Evolutionary conservation across 2,888 invertebrate species (phyloP).

Genomic region (Sacculina carcini): DNA sequence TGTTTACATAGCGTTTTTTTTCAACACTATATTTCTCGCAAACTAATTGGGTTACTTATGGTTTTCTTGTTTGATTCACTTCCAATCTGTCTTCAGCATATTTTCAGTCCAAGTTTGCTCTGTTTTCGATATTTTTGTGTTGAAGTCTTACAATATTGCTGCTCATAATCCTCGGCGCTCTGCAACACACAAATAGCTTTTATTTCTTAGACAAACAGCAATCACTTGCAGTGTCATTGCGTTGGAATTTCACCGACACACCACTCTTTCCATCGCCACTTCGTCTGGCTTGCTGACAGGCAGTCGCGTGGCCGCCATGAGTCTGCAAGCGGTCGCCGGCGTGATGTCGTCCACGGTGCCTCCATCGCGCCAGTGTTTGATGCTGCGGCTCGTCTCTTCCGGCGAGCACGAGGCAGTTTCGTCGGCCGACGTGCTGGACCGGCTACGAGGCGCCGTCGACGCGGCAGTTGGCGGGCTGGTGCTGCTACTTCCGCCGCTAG

Average conservation of each 20-base stretch:
- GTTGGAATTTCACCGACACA: too few species aligned
- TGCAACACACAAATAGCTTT: too few species aligned
- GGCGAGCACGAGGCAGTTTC: conserved; percentile 6
- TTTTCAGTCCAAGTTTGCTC: too few species aligned
- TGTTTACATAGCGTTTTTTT: too few species aligned
- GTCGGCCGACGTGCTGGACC: not conserved
- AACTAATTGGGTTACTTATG: too few species aligned
- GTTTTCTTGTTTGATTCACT: too few species aligned
- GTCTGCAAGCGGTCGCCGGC: conserved; percentile 12
- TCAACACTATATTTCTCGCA: too few species aligned
- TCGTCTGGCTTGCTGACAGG: conserved; percentile 8
- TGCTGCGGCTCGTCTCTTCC: conserved; percentile 10
- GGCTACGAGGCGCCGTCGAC: not conserved
- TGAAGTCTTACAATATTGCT: not conserved
- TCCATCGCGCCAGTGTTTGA: conserved; percentile 12
- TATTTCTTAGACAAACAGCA: too few species aligned
- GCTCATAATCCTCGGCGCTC: too few species aligned
- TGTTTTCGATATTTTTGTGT: not conserved
- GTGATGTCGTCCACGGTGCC: conserved; percentile 9
- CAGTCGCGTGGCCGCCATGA: conserved; percentile 11
- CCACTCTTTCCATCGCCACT: too few species aligned
- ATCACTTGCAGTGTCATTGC: too few species aligned
- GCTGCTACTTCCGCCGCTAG: not conserved
- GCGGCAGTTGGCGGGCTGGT: not conserved
- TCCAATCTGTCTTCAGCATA: too few species aligned